Base-by-base conservation (phyloP, 2,888 invertebrate species). In the Cataglyphis cursor region DNA sequence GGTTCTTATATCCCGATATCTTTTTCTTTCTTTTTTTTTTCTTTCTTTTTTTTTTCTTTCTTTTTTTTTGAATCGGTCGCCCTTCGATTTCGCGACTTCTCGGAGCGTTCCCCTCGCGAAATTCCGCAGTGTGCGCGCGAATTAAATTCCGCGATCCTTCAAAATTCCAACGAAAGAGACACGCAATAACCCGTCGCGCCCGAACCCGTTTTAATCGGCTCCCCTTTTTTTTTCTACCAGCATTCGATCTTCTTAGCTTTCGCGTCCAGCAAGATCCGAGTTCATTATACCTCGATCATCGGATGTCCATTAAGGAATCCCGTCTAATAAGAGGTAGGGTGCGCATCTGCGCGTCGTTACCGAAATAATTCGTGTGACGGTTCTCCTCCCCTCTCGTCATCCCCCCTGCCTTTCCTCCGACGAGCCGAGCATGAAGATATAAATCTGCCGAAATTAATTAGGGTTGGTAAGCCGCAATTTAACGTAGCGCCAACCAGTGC, bases 381-480 rank as follows among this genome's bases (percentile, higher is more conserved):
- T 51, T 70, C 74, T 21, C 31, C 44, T 31, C 51, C 70, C 59
- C 44, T 54, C 51, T 12, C 59, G 44, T n/a, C 18, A n/a, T n/a
- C 12, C 48, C 6, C 18, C 44, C n/a, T 51, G 3, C 44, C 44
- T 48, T n/a, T 28, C 78, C 24, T n/a, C 48, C 82, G 44, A 31
- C 74, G 78, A 70, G 83, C 76, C 86, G 73, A 62, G 66, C 62
- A 54, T 66, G 81, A 80, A 76, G 84, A 89, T 90, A 90, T 91
- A 90, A 90, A 90, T 90, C 91, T 90, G 85, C 70, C 82, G 87
- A 91, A 90, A 90, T 90, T 90, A 90, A 90, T 90, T 90, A 90
- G 87, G 85, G 81, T 91, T 88, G 90, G 91, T 93, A 92, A 93
- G 93, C 92, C 93, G 90, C 89, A 89, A 90, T 88, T 90, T 90